Evolutionary conservation across 1,140 invertebrate species (phyloP).

Genomic region (Pseudomyrmex gracilis): DNA sequence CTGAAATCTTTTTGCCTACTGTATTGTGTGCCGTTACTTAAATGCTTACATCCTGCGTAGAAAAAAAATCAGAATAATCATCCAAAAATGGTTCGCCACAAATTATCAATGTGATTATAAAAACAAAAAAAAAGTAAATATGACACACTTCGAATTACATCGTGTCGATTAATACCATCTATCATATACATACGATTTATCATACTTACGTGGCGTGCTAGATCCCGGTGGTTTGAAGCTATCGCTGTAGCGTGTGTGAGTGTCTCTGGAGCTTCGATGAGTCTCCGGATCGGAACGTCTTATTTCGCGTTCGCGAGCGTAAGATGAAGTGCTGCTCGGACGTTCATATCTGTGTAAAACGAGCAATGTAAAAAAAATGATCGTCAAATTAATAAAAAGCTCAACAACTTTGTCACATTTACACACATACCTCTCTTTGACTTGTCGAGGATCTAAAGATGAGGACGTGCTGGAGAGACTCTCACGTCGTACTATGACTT

Average conservation of each 20-base stretch:
- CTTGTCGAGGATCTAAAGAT: slow-evolving; percentile 82
- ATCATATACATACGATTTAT: slow-evolving; percentile 39
- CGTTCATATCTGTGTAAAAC: slow-evolving; percentile 79
- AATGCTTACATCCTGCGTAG: slow-evolving; percentile 35
- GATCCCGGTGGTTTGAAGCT: slow-evolving; percentile 82
- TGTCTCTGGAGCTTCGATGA: slow-evolving; percentile 82
- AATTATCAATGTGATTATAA: background rate
- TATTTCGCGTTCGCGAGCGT: slow-evolving; percentile 82
- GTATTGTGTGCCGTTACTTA: background rate
- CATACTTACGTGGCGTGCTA: slow-evolving; percentile 80
- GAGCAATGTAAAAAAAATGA: slow-evolving; percentile 7
- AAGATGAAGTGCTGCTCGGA: slow-evolving; percentile 75
- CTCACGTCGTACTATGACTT: slow-evolving; percentile 82
- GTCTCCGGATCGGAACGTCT: slow-evolving; percentile 82
- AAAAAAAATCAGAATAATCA: slow-evolving; percentile 10
- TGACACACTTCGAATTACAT: background rate
- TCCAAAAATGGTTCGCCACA: background rate
- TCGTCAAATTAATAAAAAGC: slow-evolving; percentile 26
- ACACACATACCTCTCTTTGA: slow-evolving; percentile 81
- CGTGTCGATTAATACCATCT: slow-evolving; percentile 25
- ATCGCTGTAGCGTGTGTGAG: slow-evolving; percentile 81
- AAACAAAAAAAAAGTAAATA: background rate
- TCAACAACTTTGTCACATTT: background rate
- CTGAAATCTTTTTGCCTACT: slow-evolving; percentile 10
- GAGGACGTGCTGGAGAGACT: slow-evolving; percentile 76